These are phyloP conservation scores for Calyptommatus sinebrachiatus DNA, from an alignment of 2,113 vertebrate species.

Conservation along the genomic window DNA sequence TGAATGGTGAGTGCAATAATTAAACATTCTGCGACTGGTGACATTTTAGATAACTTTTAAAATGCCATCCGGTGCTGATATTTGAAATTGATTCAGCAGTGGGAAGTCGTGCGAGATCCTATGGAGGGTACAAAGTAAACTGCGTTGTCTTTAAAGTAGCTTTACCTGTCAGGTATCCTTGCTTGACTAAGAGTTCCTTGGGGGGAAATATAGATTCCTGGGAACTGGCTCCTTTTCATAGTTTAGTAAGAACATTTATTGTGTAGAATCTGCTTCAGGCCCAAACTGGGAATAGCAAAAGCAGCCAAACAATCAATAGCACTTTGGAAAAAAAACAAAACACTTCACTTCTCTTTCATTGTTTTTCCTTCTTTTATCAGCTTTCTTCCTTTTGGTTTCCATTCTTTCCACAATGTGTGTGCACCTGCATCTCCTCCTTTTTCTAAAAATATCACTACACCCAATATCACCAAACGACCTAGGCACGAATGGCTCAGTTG, in stretches of 20 bases:
- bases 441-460: too few relatives aligned
- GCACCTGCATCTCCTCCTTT: not conserved
- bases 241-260: slow-evolving; percentile 9
- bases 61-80: slow-evolving; percentile 66
- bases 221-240: not conserved
- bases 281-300: not conserved
- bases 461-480: not conserved
- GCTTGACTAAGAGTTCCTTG: slow-evolving; percentile 2
- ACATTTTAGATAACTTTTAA: slow-evolving; percentile 76
- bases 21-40: slow-evolving; percentile 74
- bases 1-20: slow-evolving; percentile 75
- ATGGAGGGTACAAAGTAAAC: slow-evolving; percentile 51
- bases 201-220: not conserved
- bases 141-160: not conserved
- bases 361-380: not conserved
- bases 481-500: too few relatives aligned
- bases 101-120: slow-evolving; percentile 43
- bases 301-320: not conserved
- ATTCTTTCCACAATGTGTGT: not conserved
- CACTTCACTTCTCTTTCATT: not conserved
- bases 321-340: too few relatives aligned
- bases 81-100: slow-evolving; percentile 59
- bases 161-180: not conserved
- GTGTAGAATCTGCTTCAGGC: not conserved
- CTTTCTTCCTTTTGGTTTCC: not conserved